Evolutionary conservation across 2,888 invertebrate species (phyloP).

Genomic region (Drosophila picticornis): DNA sequence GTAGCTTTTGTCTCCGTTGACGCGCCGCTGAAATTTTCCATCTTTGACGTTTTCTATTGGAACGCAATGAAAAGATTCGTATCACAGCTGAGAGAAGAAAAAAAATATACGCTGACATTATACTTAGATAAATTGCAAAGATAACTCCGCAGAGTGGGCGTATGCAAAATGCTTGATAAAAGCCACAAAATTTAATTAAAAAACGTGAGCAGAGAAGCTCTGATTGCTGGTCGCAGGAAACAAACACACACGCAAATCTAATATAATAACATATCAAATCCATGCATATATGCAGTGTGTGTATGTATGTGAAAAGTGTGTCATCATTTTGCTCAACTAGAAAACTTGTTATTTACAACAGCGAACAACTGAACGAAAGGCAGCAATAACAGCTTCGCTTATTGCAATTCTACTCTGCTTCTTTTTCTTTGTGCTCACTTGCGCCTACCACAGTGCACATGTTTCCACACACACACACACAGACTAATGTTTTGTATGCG

Average conservation of each 20-base stretch:
- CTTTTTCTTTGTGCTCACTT: conserved; percentile 35
- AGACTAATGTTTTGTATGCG: conserved; percentile 45
- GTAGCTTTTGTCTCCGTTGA: conserved; percentile 34
- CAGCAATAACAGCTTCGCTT: conserved; percentile 33
- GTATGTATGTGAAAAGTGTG: conserved; percentile 62
- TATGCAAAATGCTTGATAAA: conserved; percentile 47
- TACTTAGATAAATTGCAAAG: conserved; percentile 72
- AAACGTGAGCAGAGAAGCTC: conserved; percentile 41
- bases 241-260: conserved; percentile 10
- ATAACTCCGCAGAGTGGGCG: conserved; percentile 54
- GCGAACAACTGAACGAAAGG: conserved; percentile 34
- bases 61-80: conserved; percentile 62
- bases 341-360: conserved; percentile 73
- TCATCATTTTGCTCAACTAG: conserved; percentile 73
- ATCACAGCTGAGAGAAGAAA: conserved; percentile 45
- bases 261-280: neutral
- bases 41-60: conserved; percentile 60
- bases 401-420: conserved; percentile 37
- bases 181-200: conserved; percentile 71
- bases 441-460: conserved; percentile 45
- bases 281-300: conserved; percentile 4
- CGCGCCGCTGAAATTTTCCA: conserved; percentile 63
- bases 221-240: conserved; percentile 49
- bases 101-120: conserved; percentile 46
- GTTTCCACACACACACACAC: conserved; percentile 26